Evolutionary conservation across 2,113 vertebrate species (phyloP).

Genomic region (Chloropsis hardwickii): DNA sequence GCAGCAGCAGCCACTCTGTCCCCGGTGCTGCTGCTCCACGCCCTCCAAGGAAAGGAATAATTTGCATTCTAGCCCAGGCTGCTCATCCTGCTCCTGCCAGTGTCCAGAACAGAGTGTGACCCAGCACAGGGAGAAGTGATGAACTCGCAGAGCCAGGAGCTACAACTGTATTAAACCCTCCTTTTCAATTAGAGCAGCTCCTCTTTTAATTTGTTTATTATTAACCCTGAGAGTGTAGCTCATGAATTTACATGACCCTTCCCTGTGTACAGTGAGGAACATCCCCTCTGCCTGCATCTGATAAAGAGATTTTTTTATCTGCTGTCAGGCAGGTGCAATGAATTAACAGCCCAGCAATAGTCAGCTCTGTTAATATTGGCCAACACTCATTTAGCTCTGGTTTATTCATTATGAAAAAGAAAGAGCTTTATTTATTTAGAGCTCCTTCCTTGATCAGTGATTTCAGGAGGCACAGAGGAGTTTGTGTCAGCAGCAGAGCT

Average conservation of each 20-base stretch:
- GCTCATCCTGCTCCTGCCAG: background rate
- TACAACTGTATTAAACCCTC: background rate
- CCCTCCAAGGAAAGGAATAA: background rate
- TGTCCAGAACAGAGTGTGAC: background rate
- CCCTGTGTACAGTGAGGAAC: background rate
- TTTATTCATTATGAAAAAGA: background rate
- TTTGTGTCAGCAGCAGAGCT: background rate
- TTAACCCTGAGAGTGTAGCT: background rate
- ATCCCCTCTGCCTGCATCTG: background rate
- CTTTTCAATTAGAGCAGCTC: constrained; percentile 17
- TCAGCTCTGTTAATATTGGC: background rate
- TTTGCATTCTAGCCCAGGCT: background rate
- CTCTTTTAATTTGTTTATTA: constrained; percentile 47
- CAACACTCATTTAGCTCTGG: background rate
- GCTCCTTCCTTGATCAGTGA: background rate
- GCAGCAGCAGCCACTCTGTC: background rate
- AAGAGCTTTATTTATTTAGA: background rate
- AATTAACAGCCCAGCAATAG: background rate
- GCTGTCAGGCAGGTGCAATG: constrained; percentile 17
- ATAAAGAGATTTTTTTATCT: background rate
- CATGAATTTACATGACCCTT: constrained; percentile 34
- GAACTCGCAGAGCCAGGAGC: background rate
- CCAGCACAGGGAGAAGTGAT: background rate
- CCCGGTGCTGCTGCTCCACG: background rate
- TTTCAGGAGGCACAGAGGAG: background rate